These are phyloP conservation scores for Gymnorhina tibicen DNA, from an alignment of 2,113 vertebrate species.

Conservation along the genomic window DNA sequence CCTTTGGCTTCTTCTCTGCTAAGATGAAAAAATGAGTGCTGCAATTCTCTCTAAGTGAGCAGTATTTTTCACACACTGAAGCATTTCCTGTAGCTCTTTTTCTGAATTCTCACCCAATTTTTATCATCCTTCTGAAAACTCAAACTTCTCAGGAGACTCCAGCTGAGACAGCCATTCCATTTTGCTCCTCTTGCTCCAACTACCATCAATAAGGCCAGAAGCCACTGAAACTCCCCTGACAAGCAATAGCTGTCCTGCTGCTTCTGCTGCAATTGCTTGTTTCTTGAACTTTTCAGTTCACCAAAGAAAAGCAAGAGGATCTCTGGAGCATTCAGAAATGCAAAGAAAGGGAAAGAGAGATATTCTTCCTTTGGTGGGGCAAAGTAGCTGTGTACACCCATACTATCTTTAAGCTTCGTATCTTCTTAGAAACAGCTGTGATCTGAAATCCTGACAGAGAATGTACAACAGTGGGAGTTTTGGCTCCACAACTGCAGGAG, in stretches of 20 bases:
- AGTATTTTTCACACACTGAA: constrained; percentile 1
- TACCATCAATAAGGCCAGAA: constrained; percentile 13
- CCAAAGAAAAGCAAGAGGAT: background rate
- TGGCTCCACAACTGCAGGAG: background rate
- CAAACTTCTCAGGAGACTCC: background rate
- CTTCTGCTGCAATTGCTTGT: background rate
- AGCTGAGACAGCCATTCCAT: background rate
- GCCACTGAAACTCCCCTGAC: background rate
- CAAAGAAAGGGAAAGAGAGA: background rate
- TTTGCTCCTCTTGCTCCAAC: background rate
- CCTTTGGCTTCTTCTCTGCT: background rate
- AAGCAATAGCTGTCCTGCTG: background rate
- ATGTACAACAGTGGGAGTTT: background rate
- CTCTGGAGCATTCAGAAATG: background rate
- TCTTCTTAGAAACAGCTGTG: background rate
- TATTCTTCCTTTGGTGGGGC: background rate
- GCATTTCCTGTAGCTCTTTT: background rate
- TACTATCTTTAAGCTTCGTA: background rate
- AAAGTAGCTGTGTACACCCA: background rate
- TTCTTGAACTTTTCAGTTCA: constrained; percentile 7
- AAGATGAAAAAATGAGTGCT: background rate
- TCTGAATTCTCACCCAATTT: constrained; percentile 11
- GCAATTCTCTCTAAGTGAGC: background rate
- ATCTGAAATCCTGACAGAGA: background rate
- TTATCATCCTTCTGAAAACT: background rate